These are phyloP conservation scores for Henricia sp. DNA, from an alignment of 53 echinoderm and acorn worm species.

Conservation along the genomic window DNA sequence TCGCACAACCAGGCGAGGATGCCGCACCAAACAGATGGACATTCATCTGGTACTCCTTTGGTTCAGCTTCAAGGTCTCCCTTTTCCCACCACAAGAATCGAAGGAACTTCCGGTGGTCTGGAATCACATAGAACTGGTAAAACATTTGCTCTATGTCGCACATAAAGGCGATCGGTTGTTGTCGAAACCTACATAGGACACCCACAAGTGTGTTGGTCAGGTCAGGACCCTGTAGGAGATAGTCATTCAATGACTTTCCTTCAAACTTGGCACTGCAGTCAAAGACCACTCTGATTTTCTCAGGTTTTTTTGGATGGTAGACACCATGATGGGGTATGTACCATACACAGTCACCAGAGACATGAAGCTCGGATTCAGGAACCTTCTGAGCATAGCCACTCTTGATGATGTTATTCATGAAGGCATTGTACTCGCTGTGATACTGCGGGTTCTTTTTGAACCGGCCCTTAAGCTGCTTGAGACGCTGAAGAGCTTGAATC, in stretches of 20 bases:
- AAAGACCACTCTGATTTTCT: conserved; percentile 39
- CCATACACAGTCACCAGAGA: not conserved
- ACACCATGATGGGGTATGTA: conserved; percentile 81
- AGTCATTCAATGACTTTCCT: conserved; percentile 58
- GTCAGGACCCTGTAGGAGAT: conserved; percentile 73
- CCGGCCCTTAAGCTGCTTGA: conserved; percentile 39
- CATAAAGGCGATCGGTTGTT: conserved; percentile 49
- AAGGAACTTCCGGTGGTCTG: conserved; percentile 59
- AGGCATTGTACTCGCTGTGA: not conserved
- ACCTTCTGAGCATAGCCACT: conserved; percentile 49
- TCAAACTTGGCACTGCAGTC: conserved; percentile 62
- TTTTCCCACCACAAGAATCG: conserved; percentile 83
- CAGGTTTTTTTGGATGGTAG: conserved; percentile 52
- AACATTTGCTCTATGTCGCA: conserved; percentile 64
- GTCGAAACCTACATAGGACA: conserved; percentile 59
- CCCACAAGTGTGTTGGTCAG: conserved; percentile 56
- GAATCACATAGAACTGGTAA: conserved; percentile 44
- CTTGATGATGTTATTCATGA: conserved; percentile 25
- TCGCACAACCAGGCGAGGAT: conserved; percentile 69
- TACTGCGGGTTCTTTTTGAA: conserved; percentile 6
- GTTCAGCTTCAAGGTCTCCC: conserved; percentile 24
- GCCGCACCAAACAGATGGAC: conserved; percentile 72
- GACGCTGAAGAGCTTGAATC: conserved; percentile 5
- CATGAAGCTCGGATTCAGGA: not conserved
- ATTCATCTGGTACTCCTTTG: conserved; percentile 52